Percentiles rank a stretch among this genome's conserved stretches.
These are phyloP conservation scores for Tetrapedia diversipes DNA, from an alignment of 2,888 invertebrate genomes.

Conservation along the genomic window DNA sequence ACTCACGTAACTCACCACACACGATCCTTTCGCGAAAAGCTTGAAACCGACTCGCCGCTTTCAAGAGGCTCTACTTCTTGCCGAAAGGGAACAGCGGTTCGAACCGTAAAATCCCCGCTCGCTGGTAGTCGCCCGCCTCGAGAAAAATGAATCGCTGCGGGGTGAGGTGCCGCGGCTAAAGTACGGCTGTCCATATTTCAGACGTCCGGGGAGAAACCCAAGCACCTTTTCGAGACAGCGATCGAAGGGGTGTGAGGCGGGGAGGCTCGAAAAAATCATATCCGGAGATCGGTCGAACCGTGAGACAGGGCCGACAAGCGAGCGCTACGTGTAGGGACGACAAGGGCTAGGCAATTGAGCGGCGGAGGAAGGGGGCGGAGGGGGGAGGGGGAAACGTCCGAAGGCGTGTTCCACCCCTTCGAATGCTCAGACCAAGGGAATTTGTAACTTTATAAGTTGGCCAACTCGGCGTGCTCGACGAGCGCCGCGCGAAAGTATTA, in stretches of 20 bases:
- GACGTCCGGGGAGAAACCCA: slow-evolving; percentile 6
- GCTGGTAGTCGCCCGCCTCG: not conserved
- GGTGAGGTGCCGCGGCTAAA: slow-evolving; percentile 17
- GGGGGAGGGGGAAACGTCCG: not conserved
- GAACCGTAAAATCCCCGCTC: slow-evolving; percentile 18
- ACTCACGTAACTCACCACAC: no score
- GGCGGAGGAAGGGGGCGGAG: not conserved
- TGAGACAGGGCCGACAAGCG: not conserved
- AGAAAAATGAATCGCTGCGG: slow-evolving; percentile 43
- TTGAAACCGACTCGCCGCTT: not conserved
- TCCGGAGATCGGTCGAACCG: not conserved
- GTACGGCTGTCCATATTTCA: slow-evolving; percentile 47
- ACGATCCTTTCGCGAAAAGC: not conserved
- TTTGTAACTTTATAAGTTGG: slow-evolving; percentile 68
- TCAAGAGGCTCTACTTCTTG: not conserved
- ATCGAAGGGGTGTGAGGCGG: no score
- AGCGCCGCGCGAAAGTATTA: slow-evolving; percentile 59
- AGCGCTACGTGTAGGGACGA: not conserved
- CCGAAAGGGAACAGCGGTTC: slow-evolving; percentile 2
- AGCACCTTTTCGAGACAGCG: not conserved
- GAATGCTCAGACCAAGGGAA: slow-evolving; percentile 53
- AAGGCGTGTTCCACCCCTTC: slow-evolving; percentile 41
- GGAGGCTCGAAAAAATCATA: slow-evolving; percentile 37
- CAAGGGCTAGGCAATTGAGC: no score
- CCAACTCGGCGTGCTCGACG: slow-evolving; percentile 40